phyloP scores from a whole-genome alignment of 1,140 invertebrate genomes.

The Drosophila suzukii region DNA sequence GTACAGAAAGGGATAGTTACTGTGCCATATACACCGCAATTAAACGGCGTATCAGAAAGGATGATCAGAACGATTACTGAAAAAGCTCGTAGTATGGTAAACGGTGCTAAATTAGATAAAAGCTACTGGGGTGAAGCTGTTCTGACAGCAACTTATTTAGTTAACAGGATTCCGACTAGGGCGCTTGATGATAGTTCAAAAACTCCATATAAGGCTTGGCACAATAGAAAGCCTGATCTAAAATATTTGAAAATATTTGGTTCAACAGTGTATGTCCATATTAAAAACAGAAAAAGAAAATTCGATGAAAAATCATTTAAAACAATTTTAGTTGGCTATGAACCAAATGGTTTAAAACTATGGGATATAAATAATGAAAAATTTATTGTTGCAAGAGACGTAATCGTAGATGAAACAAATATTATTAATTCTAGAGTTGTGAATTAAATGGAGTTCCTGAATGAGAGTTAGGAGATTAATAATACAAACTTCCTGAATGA shows the following conservation, averaged over 20 bases:
- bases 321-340: slow-evolving; percentile 1
- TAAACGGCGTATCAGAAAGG: slow-evolving; percentile 85
- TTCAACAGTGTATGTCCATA: not conserved
- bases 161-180: not conserved
- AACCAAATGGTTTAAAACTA: slow-evolving; percentile 2
- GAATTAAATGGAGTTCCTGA: slow-evolving; percentile 3
- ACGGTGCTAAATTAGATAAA: not conserved
- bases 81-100: slow-evolving; percentile 66
- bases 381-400: not conserved
- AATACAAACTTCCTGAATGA: too few species aligned
- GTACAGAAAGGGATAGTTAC: slow-evolving; percentile 84
- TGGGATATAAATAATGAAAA: slow-evolving; percentile 42
- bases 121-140: not conserved
- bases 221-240: not conserved
- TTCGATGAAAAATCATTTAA: slow-evolving; percentile 2
- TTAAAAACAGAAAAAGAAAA: not conserved
- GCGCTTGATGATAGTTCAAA: not conserved
- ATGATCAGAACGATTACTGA: slow-evolving; percentile 85
- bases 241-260: slow-evolving; percentile 4
- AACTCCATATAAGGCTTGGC: not conserved
- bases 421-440: slow-evolving; percentile 49
- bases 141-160: not conserved
- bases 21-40: slow-evolving; percentile 85
- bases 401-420: slow-evolving; percentile 30
- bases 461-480: not conserved